These are phyloP conservation scores for Oreochromis niloticus DNA, from an alignment of 2,113 vertebrate species.

Conservation along the genomic window DNA sequence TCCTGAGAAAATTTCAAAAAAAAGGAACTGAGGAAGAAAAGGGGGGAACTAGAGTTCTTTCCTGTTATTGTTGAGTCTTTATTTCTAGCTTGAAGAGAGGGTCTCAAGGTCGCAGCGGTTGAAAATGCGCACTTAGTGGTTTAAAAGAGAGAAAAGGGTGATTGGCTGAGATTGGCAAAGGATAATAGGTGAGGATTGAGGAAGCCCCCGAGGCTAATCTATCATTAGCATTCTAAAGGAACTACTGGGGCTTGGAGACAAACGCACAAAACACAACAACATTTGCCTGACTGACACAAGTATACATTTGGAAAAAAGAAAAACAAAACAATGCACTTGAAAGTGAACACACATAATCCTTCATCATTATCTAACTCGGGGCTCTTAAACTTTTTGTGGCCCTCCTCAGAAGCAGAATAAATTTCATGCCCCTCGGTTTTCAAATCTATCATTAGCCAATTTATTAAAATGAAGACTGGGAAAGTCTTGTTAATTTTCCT, in stretches of 20 bases:
- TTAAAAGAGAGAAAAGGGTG: slow-evolving; percentile 35
- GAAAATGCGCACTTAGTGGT: slow-evolving; percentile 2
- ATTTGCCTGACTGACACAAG: neutral
- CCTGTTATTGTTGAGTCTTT: slow-evolving; percentile 25
- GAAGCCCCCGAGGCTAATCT: slow-evolving; percentile 52
- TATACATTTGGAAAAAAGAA: neutral
- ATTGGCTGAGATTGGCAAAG: slow-evolving; percentile 37
- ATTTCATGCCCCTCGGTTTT: neutral
- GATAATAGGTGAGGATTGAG: slow-evolving; percentile 17
- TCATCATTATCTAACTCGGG: neutral
- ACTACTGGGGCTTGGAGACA: neutral
- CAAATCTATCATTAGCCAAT: neutral
- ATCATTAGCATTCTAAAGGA: slow-evolving; percentile 61
- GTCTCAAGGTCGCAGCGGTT: slow-evolving; percentile 20
- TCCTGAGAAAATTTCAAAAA: slow-evolving; percentile 18
- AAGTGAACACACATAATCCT: neutral
- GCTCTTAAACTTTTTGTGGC: neutral
- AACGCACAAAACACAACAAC: neutral
- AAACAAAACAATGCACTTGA: neutral
- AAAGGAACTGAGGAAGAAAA: neutral
- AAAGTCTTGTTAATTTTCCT: neutral
- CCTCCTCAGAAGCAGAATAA: neutral
- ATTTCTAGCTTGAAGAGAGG: slow-evolving; percentile 20
- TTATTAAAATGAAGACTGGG: neutral
- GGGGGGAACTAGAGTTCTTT: slow-evolving; percentile 9